Percentiles rank a stretch among this genome's conserved stretches.
These are phyloP conservation scores for Digitonthophagus gazella DNA, from an alignment of 2,888 invertebrate genomes.

Conservation along the genomic window DNA sequence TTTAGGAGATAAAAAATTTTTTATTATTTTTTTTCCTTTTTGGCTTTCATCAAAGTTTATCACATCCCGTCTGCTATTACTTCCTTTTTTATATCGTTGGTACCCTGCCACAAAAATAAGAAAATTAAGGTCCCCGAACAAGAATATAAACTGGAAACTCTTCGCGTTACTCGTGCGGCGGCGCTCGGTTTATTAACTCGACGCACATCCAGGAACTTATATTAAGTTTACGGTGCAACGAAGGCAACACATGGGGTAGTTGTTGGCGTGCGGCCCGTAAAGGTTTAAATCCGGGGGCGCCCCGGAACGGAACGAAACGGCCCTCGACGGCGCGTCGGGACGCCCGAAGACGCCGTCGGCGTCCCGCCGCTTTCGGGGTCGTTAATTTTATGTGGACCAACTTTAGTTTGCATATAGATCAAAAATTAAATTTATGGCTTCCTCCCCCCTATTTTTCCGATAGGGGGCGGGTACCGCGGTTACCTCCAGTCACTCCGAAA, in stretches of 20 bases:
- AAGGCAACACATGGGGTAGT: conserved; percentile 11
- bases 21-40: neutral
- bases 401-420: conserved; percentile 27
- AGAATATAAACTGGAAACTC: neutral
- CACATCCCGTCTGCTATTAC: neutral
- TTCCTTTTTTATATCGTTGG: neutral
- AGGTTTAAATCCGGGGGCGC: conserved; percentile 22
- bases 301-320: conserved; percentile 21
- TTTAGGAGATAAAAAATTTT: too few species aligned
- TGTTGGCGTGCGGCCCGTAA: conserved; percentile 24
- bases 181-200: neutral
- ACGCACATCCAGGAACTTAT: conserved; percentile 6
- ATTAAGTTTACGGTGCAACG: conserved; percentile 12
- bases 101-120: neutral
- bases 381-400: conserved; percentile 26
- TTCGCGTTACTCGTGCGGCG: neutral
- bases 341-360: conserved; percentile 18
- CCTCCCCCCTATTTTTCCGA: conserved; percentile 9
- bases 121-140: neutral
- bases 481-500: neutral
- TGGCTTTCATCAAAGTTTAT: neutral
- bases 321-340: conserved; percentile 7
- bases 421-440: conserved; percentile 26
- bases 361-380: conserved; percentile 20
- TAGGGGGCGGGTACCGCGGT: conserved; percentile 1